phyloP scores from a whole-genome alignment of 2,113 vertebrate genomes.

The Steatornis caripensis region DNA sequence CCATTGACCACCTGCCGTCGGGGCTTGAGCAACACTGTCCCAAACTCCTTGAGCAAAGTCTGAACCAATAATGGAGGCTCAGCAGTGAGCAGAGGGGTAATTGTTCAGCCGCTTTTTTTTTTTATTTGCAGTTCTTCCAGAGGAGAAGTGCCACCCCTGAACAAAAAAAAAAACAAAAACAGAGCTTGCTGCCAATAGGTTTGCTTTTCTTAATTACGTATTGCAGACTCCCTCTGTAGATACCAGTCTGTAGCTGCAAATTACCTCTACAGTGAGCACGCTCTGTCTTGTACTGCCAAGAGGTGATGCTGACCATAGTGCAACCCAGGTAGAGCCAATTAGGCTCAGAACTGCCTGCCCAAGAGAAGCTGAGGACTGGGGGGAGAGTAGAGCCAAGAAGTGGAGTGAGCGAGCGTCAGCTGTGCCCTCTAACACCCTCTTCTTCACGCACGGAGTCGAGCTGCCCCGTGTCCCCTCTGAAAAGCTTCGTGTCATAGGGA shows the following conservation, averaged over 20 bases:
- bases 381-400: background rate
- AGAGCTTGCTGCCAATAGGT: background rate
- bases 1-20: rapidly evolving
- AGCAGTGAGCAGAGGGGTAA: background rate
- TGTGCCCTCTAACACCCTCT: rapidly evolving
- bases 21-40: background rate
- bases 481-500: background rate
- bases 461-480: background rate
- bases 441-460: rapidly evolving
- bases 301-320: background rate
- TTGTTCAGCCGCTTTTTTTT: background rate
- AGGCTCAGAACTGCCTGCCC: rapidly evolving
- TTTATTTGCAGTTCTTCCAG: background rate
- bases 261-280: background rate
- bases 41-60: background rate
- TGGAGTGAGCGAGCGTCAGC: rapidly evolving
- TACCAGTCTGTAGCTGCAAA: background rate
- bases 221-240: background rate
- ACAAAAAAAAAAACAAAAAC: background rate
- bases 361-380: background rate
- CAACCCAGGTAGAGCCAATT: rapidly evolving
- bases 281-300: background rate
- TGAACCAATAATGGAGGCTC: background rate
- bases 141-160: background rate
- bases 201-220: background rate